Evolutionary conservation across 2,113 vertebrate genomes (phyloP).

Genomic region (Calypte anna): DNA sequence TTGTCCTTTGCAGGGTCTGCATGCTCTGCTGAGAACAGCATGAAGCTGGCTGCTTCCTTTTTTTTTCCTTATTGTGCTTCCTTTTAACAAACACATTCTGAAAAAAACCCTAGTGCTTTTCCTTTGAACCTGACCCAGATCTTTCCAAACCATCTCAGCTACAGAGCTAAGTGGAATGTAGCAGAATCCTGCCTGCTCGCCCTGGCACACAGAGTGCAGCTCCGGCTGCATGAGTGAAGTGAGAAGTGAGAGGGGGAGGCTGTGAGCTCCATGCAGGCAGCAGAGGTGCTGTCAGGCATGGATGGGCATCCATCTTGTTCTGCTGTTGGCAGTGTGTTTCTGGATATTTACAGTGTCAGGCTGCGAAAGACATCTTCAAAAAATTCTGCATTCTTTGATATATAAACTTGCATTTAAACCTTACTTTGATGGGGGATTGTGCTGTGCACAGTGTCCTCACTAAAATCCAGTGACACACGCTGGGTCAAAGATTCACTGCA

Average conservation of each 20-base stretch:
- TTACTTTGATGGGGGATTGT: neutral
- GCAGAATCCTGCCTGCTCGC: neutral
- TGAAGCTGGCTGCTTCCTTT: neutral
- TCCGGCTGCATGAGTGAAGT: fast-evolving
- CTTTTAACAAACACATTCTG: neutral
- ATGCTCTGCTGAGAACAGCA: neutral
- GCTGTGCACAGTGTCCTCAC: fast-evolving
- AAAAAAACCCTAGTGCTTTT: constrained; percentile 25
- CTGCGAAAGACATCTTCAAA: neutral
- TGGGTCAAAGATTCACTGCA: neutral
- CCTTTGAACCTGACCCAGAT: constrained; percentile 64
- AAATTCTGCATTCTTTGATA: neutral
- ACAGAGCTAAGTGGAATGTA: neutral
- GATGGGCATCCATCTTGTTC: neutral
- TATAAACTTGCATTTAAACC: neutral
- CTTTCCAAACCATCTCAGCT: neutral
- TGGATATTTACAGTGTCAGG: neutral
- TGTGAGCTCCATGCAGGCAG: neutral
- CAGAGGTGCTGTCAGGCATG: neutral
- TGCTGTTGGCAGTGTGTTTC: neutral
- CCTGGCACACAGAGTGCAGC: neutral
- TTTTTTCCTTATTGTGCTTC: neutral
- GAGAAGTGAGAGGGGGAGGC: neutral
- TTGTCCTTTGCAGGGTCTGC: neutral
- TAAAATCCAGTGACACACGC: neutral